Percentiles rank a stretch among this genome's conserved stretches.
phyloP scores from a whole-genome alignment of 2,113 vertebrate genomes.

The Rafetus swinhoei region DNA sequence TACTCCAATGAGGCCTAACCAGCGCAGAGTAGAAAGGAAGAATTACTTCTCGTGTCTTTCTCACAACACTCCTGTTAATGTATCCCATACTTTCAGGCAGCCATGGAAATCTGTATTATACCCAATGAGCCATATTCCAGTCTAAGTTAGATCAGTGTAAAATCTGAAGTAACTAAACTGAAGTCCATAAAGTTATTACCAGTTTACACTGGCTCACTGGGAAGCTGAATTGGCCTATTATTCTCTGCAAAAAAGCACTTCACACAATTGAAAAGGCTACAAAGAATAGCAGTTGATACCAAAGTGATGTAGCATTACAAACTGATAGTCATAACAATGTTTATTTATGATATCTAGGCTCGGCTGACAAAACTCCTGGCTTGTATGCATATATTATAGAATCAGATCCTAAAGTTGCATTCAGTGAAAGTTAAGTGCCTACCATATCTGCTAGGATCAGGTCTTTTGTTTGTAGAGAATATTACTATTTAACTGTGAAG shows the following conservation, averaged over 20 bases:
- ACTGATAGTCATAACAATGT: background rate
- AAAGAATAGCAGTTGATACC: background rate
- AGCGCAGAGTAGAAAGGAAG: too few relatives aligned
- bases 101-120: background rate
- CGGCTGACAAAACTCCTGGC: background rate
- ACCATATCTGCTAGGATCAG: too few relatives aligned
- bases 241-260: background rate
- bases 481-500: background rate
- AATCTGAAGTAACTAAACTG: background rate
- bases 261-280: background rate
- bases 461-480: background rate
- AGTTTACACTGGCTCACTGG: background rate
- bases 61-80: too few relatives aligned
- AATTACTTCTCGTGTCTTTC: too few relatives aligned
- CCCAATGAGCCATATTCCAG: background rate
- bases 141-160: background rate
- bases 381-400: background rate
- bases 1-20: too few relatives aligned
- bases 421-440: background rate
- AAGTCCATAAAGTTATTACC: background rate
- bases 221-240: background rate
- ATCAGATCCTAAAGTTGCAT: background rate
- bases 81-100: background rate
- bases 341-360: background rate
- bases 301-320: background rate